Evolutionary conservation across 2,797 vertebrate species (phyloP), one percentile per base, ranked within the genome.

Genomic region (Pterois miles): DNA sequence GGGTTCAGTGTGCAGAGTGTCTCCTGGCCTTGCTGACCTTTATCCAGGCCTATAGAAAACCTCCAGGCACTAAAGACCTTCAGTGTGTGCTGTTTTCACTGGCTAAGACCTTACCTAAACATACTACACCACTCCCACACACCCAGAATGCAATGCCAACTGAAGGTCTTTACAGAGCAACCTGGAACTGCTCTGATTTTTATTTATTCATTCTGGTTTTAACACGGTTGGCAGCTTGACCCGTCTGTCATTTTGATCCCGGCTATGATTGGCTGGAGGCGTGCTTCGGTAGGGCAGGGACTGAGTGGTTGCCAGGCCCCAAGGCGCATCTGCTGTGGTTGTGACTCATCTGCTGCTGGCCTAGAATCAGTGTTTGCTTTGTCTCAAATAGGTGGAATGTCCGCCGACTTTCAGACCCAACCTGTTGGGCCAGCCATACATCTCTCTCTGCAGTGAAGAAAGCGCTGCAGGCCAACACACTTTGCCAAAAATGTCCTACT

Each of bases 31-130:
- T 62, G 82, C 63, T 92, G 87, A 93, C 86, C 90, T 88, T 83
- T 84, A 68, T 89, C 64, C 20, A 27, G 69, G 73, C 80, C 84
- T 83, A 83, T 81, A 86, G 87, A 88, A 86, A 86, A 46, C 22
- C 72, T 74, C 20, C 29, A 34, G 60, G 50, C 74, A 68, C 82
- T 72, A 84, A 89, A 91, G 82, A 53, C 85, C 83, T 83, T 86
- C 82, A 68, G 82, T 82, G 65, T 74, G 76, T 43, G 14, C 59
- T 89, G 93, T 92, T 93, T 90, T 91, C 76, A 80, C 85, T 86
- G 84, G 69, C 85, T 91, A 88, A 94, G 80, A 89, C 91, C 83
- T 91, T 89, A 87, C 84, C 87, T 88, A 92, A 92, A 94, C 91
- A 93, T 73, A 14, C 81, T 48, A 27, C 81, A 56, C 76, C 77